Evolutionary conservation across 2,888 invertebrate genomes (phyloP).

Genomic region (Ashinkailepas kermadecensis): DNA sequence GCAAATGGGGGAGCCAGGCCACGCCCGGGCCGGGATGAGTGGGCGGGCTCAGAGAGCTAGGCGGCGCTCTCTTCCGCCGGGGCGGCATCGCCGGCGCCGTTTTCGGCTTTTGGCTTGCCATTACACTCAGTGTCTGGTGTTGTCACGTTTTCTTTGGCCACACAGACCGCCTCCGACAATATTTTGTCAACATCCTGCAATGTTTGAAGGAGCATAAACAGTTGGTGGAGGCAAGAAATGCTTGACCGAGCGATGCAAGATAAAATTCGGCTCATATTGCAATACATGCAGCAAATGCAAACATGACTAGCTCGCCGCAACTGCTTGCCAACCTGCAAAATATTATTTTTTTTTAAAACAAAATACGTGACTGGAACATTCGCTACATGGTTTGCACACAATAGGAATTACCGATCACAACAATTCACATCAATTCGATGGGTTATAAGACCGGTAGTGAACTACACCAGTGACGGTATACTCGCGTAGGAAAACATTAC

Average conservation of each 20-base stretch:
- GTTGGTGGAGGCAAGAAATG: slow-evolving; percentile 14
- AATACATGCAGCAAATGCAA: no score
- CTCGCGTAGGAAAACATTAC: no score
- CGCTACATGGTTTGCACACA: no score
- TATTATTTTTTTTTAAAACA: no score
- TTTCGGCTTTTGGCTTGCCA: slow-evolving; percentile 30
- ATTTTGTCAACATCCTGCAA: slow-evolving; percentile 49
- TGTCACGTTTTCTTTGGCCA: slow-evolving; percentile 28
- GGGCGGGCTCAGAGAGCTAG: not conserved
- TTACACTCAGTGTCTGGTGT: slow-evolving; percentile 30
- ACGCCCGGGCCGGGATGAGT: not conserved
- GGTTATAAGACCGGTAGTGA: no score
- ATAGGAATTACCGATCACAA: no score
- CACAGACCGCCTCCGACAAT: slow-evolving; percentile 41
- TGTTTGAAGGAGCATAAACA: slow-evolving; percentile 31
- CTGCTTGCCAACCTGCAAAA: no score
- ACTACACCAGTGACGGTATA: no score
- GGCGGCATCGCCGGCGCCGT: slow-evolving; percentile 30
- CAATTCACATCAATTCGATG: no score
- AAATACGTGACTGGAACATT: no score
- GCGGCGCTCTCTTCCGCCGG: slow-evolving; percentile 28
- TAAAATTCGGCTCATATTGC: not conserved
- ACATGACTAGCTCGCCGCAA: no score
- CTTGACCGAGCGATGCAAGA: not conserved
- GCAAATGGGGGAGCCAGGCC: not conserved